phyloP scores from a whole-genome alignment of 2,113 vertebrate genomes.

The Poeciliopsis prolifica region DNA sequence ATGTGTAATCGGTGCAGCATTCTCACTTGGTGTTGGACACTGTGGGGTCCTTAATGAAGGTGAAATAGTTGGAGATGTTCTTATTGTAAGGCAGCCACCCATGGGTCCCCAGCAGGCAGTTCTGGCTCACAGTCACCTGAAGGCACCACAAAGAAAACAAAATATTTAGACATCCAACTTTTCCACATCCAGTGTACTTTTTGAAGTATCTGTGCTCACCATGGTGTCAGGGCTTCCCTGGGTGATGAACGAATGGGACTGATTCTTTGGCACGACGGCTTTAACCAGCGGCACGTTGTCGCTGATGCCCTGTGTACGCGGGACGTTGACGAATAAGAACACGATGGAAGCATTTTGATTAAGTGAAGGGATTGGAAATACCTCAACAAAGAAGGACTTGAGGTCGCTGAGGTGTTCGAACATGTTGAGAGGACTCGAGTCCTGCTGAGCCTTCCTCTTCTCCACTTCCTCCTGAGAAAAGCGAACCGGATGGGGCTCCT shows the following conservation, averaged over 20 bases:
- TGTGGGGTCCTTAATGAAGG: slow-evolving; percentile 95
- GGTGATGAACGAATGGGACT: slow-evolving; percentile 96
- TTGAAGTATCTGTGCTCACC: slow-evolving; percentile 78
- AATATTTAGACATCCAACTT: too few relatives aligned
- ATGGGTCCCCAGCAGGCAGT: slow-evolving; percentile 90
- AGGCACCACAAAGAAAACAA: slow-evolving; percentile 11
- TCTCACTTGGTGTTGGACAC: slow-evolving; percentile 94
- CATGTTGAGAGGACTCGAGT: slow-evolving; percentile 86
- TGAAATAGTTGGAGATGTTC: slow-evolving; percentile 98
- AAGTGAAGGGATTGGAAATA: slow-evolving; percentile 41
- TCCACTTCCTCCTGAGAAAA: slow-evolving; percentile 91
- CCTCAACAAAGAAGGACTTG: slow-evolving; percentile 98
- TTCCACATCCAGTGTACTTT: too few relatives aligned
- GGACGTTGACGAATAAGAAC: background rate
- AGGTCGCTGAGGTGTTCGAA: slow-evolving; percentile 93
- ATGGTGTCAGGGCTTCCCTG: slow-evolving; percentile 95
- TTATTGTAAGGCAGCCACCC: slow-evolving; percentile 97
- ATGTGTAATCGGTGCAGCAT: background rate
- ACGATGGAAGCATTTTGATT: background rate
- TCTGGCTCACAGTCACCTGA: slow-evolving; percentile 90
- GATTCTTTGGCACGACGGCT: slow-evolving; percentile 91
- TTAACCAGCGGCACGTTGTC: slow-evolving; percentile 92
- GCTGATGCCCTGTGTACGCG: slow-evolving; percentile 88
- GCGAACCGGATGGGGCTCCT: slow-evolving; percentile 95
- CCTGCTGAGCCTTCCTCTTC: slow-evolving; percentile 86